Conservation (phyloP, 37 sponge, comb jelly and placozoan species). For the Chondrosia reniformis region DNA sequence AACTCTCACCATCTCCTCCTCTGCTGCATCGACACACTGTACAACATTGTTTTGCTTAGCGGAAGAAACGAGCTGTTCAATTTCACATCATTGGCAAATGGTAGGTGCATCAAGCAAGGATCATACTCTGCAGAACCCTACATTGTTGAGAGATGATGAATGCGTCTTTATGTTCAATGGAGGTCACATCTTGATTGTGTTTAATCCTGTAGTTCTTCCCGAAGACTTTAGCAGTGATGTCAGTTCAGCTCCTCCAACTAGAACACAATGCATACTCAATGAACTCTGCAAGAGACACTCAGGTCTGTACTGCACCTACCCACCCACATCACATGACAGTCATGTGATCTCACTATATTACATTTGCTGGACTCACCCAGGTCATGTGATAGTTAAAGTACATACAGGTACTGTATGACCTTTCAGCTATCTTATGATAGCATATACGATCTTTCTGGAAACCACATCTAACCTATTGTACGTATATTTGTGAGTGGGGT, state of each 20-base stretch:
- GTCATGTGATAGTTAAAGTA: no score
- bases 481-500: no score
- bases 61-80: slow-evolving; percentile 66
- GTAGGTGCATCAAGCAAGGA: background rate
- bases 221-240: slow-evolving; percentile 11
- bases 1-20: slow-evolving; percentile 86
- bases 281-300: slow-evolving; percentile 46
- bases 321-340: no score
- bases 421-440: no score
- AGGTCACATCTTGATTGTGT: background rate
- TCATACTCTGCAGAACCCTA: background rate
- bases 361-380: no score
- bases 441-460: no score
- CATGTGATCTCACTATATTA: no score
- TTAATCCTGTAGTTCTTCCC: slow-evolving; percentile 23
- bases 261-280: slow-evolving; percentile 33
- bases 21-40: slow-evolving; percentile 85
- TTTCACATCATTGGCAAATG: slow-evolving; percentile 17
- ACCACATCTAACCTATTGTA: no score
- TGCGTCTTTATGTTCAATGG: no score
- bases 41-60: slow-evolving; percentile 31
- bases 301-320: slow-evolving; percentile 45
- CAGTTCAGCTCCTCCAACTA: slow-evolving; percentile 4
- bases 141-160: no score
- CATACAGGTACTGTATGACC: no score